Evolutionary conservation across 2,888 invertebrate genomes (phyloP).

Genomic region (Choreutis nemorana): DNA sequence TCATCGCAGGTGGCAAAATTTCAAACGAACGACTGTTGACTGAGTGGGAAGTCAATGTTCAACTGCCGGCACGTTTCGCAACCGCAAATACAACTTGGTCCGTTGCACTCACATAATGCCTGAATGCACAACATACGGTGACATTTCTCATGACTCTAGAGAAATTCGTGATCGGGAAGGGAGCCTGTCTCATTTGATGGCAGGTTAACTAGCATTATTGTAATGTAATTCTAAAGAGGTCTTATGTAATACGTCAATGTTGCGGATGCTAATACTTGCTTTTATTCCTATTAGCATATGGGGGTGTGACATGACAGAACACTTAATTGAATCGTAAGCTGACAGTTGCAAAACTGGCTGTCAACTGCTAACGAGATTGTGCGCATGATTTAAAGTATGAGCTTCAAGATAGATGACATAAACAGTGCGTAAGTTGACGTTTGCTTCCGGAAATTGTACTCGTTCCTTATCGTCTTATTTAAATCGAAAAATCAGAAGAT

Average conservation of each 20-base stretch:
- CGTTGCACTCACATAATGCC: slow-evolving; percentile 15
- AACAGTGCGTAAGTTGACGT: no score
- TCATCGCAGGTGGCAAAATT: no score
- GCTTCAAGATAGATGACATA: no score
- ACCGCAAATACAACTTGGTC: no score
- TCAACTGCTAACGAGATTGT: slow-evolving; percentile 36
- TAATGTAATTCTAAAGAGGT: slow-evolving; percentile 21
- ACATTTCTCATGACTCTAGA: slow-evolving; percentile 44
- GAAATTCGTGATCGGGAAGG: slow-evolving; percentile 45
- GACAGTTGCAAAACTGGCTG: slow-evolving; percentile 32
- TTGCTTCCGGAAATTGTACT: no score
- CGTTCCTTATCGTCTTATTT: no score
- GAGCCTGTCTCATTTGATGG: slow-evolving; percentile 29
- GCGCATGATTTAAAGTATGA: no score
- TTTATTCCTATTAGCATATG: slow-evolving; percentile 25
- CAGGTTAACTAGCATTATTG: slow-evolving; percentile 34
- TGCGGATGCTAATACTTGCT: slow-evolving; percentile 19
- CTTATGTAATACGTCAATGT: slow-evolving; percentile 26
- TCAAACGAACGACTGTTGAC: no score
- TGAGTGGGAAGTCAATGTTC: no score
- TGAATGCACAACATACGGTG: slow-evolving; percentile 31
- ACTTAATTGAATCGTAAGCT: slow-evolving; percentile 34
- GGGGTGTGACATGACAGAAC: slow-evolving; percentile 29
- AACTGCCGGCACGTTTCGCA: no score
- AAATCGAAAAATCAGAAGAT: no score